Percentiles rank a stretch among this genome's conserved stretches.
Conservation (phyloP, 1,140 invertebrate genomes). For the Procambarus clarkii region DNA sequence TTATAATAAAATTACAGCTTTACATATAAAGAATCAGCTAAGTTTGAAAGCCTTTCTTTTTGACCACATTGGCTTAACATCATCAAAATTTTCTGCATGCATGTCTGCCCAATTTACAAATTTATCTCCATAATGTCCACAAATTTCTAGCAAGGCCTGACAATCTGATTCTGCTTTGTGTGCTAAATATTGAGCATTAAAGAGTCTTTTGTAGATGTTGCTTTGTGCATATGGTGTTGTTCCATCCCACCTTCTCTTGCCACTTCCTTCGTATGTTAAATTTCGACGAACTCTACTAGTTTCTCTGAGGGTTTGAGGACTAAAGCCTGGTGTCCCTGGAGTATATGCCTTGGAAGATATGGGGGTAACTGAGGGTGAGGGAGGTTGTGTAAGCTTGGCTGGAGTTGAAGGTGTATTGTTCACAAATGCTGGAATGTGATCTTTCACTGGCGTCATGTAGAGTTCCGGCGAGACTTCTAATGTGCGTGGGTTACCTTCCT, state of each 20-base stretch:
- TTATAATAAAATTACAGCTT: neutral
- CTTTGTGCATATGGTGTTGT: constrained; percentile 34
- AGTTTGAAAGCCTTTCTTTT: constrained; percentile 37
- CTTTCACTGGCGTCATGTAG: constrained; percentile 46
- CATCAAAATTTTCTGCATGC: constrained; percentile 10
- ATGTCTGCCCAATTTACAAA: constrained; percentile 64
- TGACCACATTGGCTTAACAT: constrained; percentile 56
- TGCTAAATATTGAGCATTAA: constrained; percentile 28
- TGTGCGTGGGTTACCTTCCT: constrained; percentile 1
- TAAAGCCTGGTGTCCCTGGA: constrained; percentile 15
- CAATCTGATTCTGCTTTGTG: constrained; percentile 51
- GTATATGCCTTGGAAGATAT: neutral
- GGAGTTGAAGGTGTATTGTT: constrained; percentile 25
- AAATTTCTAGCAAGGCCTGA: constrained; percentile 44
- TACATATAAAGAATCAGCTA: neutral
- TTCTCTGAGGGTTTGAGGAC: neutral
- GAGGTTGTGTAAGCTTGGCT: neutral
- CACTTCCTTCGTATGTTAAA: constrained; percentile 23
- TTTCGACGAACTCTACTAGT: constrained; percentile 26
- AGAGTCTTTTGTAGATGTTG: constrained; percentile 49
- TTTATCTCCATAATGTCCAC: constrained; percentile 55
- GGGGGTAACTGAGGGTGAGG: constrained; percentile 21
- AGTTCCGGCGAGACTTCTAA: constrained; percentile 26
- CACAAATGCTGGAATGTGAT: neutral
- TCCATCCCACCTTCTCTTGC: constrained; percentile 17